Base-by-base conservation (phyloP, 2,797 vertebrate species). In the Catamblyrhynchus diadema region DNA sequence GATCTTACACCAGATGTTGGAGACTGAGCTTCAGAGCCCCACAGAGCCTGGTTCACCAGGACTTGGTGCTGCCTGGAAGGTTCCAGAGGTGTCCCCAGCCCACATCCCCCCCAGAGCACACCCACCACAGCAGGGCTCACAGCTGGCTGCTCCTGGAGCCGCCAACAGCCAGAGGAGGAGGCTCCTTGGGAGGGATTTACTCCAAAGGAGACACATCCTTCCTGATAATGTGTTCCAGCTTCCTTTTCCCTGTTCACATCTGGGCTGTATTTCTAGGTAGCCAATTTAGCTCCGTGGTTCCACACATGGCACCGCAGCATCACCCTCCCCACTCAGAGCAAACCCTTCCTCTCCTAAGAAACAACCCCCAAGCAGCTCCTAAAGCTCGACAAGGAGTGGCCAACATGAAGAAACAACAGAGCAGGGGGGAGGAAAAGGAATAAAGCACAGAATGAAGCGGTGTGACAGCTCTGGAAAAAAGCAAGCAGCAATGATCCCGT, bases 221-320 rank as follows among this genome's bases (percentile, higher is more conserved):
- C 92, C 95, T 66, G 75, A 39, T 88, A 80, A 95, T 75, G 41
- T 1, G 4, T 86, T 75, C 91, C 94, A 91, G 95, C 69, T 95
- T 65, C 86, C 79, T 95, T 69, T 48, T 60, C 12, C 79, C 89
- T 12, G 14, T 8, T 41, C 75, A 53, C 94, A 96, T 83, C 96
- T 94, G 95, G 92, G 54, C 37, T 54, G 6, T 42, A 25, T 93
- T 93, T 91, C 62, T 44, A 94, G 94, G 94, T 94, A 93, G 87
- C 81, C 82, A 66, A 1, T 81, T 88, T 4, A 93, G 42, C 72
- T 57, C 81, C 14, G 17, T 1, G 21, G 24, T 47, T 47, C 57
- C 91, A 88, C 92, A 83, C 20, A 8, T 28, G 80, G 80, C 18
- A 19, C 74, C 0, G 2, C 72, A 82, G 67, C 88, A 50, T 44